These are phyloP conservation scores for Nomada ruficornis DNA, from an alignment of 2,888 invertebrate genomes.

Conservation along the genomic window DNA sequence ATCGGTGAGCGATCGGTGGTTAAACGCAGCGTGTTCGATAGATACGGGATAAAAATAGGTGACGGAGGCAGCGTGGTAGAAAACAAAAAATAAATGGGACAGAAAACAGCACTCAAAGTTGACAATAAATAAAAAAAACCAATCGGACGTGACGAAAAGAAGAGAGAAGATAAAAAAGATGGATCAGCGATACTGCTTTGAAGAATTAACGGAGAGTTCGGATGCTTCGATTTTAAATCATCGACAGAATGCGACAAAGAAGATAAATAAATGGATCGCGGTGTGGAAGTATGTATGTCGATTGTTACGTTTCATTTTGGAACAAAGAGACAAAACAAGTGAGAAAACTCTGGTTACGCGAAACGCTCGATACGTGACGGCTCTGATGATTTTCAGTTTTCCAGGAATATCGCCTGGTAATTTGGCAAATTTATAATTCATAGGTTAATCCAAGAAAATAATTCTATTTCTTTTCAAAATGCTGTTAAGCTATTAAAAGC, in stretches of 20 bases:
- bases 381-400: slow-evolving; percentile 52
- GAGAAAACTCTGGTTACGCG: slow-evolving; percentile 60
- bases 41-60: slow-evolving; percentile 28
- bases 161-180: neutral
- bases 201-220: neutral
- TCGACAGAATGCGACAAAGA: slow-evolving; percentile 53
- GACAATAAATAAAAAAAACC: slow-evolving; percentile 11
- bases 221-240: neutral
- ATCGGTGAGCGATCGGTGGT: slow-evolving; percentile 51
- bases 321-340: slow-evolving; percentile 54
- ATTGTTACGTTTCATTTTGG: slow-evolving; percentile 27
- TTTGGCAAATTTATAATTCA: no score
- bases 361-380: slow-evolving; percentile 68
- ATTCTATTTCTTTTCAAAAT: no score
- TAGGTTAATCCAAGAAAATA: no score
- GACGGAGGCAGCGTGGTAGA: slow-evolving; percentile 20
- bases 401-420: neutral
- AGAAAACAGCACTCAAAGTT: slow-evolving; percentile 6
- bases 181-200: neutral
- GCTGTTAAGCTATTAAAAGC: no score
- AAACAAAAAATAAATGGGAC: slow-evolving; percentile 11
- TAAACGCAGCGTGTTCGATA: slow-evolving; percentile 52
- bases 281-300: slow-evolving; percentile 29
- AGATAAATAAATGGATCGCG: slow-evolving; percentile 32
- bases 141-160: neutral